Conservation (phyloP, 2,113 vertebrate genomes). For the Apaloderma vittatum region DNA sequence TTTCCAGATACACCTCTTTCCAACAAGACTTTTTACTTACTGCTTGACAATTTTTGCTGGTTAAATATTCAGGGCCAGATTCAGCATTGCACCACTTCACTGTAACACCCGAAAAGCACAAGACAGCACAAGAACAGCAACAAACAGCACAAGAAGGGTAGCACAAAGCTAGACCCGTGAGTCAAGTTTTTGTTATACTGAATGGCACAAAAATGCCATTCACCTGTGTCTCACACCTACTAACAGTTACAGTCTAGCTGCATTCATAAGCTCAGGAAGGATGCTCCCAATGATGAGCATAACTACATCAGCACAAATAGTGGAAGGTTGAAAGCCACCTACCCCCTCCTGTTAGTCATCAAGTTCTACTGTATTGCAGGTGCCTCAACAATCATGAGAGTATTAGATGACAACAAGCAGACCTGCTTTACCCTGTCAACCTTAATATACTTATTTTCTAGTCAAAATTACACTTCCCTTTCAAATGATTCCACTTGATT, state of each 20-base stretch:
- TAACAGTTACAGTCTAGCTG: background rate
- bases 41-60: background rate
- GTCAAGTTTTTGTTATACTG: background rate
- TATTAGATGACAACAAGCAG: conserved; percentile 20
- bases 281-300: background rate
- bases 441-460: conserved; percentile 43
- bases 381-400: background rate
- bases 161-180: background rate
- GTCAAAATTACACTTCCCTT: conserved; percentile 36
- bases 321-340: background rate
- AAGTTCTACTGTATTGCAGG: background rate
- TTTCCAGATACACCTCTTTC: background rate
- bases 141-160: background rate
- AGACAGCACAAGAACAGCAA: background rate
- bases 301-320: background rate
- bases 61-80: conserved; percentile 14
- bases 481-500: background rate
- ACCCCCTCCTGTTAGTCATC: conserved; percentile 30
- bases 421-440: conserved; percentile 17
- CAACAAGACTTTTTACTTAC: background rate
- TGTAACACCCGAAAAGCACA: background rate
- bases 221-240: background rate
- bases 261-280: background rate
- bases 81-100: background rate
- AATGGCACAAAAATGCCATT: background rate